Conservation (phyloP, 2,797 vertebrate genomes). For the Busarellus nigricollis region DNA sequence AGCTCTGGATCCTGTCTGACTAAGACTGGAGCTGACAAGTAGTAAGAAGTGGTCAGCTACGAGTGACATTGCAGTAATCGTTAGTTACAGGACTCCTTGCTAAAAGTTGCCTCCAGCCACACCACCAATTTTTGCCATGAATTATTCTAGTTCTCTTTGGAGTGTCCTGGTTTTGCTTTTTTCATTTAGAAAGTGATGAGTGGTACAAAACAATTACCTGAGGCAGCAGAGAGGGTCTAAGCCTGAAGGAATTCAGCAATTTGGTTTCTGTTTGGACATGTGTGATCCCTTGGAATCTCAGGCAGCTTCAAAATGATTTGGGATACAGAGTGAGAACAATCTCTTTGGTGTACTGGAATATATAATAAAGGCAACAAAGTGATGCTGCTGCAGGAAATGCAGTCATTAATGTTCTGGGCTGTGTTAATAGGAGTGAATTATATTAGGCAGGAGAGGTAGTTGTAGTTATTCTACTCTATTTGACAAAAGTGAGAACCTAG, state of each 20-base stretch:
- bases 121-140: not conserved
- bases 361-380: not conserved
- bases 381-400: not conserved
- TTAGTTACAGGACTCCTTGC: not conserved
- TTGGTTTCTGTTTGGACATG: not conserved
- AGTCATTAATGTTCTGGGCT: not conserved
- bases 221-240: not conserved
- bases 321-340: not conserved
- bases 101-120: not conserved
- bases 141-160: not conserved
- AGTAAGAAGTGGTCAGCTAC: not conserved
- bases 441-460: accelerated
- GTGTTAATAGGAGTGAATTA: not conserved
- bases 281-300: not conserved
- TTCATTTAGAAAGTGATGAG: not conserved
- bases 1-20: not conserved
- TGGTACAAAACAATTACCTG: not conserved
- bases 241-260: not conserved
- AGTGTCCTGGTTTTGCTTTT: not conserved
- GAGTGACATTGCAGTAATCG: not conserved
- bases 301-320: not conserved
- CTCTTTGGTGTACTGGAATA: not conserved
- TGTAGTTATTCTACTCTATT: not conserved
- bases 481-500: not conserved
- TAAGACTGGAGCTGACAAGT: not conserved